Conservation (phyloP, 2,113 vertebrate genomes). For the Sialia sialis region DNA sequence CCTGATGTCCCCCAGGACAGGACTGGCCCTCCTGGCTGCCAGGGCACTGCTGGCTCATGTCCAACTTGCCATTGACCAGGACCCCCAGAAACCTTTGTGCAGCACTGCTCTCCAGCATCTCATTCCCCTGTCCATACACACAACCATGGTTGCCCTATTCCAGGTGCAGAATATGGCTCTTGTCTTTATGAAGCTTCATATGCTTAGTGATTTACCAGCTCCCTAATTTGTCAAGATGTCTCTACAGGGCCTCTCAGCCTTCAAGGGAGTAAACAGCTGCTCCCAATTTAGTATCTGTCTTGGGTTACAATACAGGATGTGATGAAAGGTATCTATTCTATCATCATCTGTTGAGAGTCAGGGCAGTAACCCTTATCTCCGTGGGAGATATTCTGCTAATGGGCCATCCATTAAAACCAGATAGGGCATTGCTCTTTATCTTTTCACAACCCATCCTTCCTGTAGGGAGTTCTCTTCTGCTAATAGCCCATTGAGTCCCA, state of each 20-base stretch:
- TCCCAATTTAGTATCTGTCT: not conserved
- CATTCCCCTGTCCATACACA: accelerated
- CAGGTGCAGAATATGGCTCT: not conserved
- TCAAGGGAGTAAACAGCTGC: not conserved
- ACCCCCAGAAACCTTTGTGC: not conserved
- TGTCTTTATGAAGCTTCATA: not conserved
- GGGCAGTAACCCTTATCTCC: too few species aligned
- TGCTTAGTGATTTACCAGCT: not conserved
- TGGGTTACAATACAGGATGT: too few species aligned
- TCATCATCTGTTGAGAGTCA: too few species aligned
- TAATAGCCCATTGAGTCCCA: too few species aligned
- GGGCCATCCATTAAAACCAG: too few species aligned
- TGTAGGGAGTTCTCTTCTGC: too few species aligned
- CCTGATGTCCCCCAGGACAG: not conserved
- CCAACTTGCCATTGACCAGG: accelerated
- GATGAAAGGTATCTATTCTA: too few species aligned
- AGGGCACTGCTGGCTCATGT: not conserved
- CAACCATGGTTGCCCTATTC: accelerated
- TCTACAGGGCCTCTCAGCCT: not conserved
- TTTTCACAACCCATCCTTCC: too few species aligned
- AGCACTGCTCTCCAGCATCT: not conserved
- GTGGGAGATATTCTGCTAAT: too few species aligned
- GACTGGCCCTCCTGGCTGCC: not conserved
- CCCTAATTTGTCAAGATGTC: not conserved
- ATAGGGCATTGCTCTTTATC: too few species aligned